phyloP scores from a whole-genome alignment of 2,888 invertebrate species.

The Trissoscelio sp. region DNA sequence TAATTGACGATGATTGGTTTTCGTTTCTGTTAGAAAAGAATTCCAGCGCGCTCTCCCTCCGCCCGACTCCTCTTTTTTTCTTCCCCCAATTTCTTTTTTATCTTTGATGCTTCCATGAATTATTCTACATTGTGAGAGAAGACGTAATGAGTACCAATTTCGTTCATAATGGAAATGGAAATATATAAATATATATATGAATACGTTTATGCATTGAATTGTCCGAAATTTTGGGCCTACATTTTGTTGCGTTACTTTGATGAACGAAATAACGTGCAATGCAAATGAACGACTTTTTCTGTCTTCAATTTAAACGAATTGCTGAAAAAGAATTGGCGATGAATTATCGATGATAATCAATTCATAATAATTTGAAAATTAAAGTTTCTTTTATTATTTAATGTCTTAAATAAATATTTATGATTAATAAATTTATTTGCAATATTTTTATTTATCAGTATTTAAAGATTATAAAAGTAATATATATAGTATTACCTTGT shows the following conservation, averaged over 20 bases:
- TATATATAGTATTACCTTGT: no score
- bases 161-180: slow-evolving; percentile 45
- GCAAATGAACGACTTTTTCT: slow-evolving; percentile 9
- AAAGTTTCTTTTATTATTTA: no score
- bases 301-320: slow-evolving; percentile 25
- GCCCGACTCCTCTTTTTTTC: not conserved
- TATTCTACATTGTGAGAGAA: slow-evolving; percentile 53
- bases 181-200: slow-evolving; percentile 17
- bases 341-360: not conserved
- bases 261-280: slow-evolving; percentile 3
- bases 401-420: no score
- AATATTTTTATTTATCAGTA: no score
- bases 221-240: slow-evolving; percentile 21
- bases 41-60: slow-evolving; percentile 26
- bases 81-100: slow-evolving; percentile 54
- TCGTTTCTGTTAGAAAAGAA: slow-evolving; percentile 68
- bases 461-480: no score
- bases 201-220: slow-evolving; percentile 22
- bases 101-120: slow-evolving; percentile 55
- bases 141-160: slow-evolving; percentile 54
- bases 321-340: not conserved
- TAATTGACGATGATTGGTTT: no score
- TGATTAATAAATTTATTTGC: no score
- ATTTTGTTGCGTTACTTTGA: slow-evolving; percentile 1
- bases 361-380: no score